A percentile compares a stretch with the other conserved stretches of the same genome.
Conservation (phyloP, 2,888 invertebrate genomes). For the Parascotia fuliginaria region DNA sequence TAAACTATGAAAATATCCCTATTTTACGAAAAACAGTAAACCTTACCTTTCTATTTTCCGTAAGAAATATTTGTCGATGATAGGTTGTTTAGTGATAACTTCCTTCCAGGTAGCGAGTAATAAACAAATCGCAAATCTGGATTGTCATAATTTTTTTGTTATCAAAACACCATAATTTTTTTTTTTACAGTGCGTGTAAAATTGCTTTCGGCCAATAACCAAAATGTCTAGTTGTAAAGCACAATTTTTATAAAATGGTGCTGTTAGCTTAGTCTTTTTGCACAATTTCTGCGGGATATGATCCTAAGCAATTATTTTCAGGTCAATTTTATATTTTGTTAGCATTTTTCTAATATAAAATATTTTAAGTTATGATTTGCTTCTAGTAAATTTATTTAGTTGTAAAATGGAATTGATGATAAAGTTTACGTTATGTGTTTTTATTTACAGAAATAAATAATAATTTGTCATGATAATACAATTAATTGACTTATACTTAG, state of each 20-base stretch:
- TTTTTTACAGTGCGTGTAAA: constrained; percentile 3
- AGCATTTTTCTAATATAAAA: constrained; percentile 8
- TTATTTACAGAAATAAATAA: neutral
- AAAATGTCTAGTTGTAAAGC: constrained; percentile 8
- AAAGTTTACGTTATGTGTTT: neutral
- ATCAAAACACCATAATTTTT: too few relatives aligned
- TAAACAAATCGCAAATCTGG: too few relatives aligned
- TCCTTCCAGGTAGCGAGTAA: too few relatives aligned
- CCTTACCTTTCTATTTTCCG: too few relatives aligned
- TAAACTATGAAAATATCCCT: too few relatives aligned
- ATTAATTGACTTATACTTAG: too few relatives aligned
- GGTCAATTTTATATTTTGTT: constrained; percentile 12
- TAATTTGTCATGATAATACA: too few relatives aligned
- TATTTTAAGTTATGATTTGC: neutral
- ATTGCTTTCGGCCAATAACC: neutral
- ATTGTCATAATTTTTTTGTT: too few relatives aligned
- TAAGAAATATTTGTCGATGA: too few relatives aligned
- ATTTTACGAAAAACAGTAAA: too few relatives aligned
- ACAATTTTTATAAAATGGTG: constrained; percentile 24
- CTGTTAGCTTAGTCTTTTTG: constrained; percentile 19
- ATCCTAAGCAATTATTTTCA: constrained; percentile 24
- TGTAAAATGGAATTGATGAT: too few relatives aligned
- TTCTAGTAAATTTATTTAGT: neutral
- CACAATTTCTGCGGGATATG: constrained; percentile 35
- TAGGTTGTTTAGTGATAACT: too few relatives aligned